Evolutionary conservation across 1,140 invertebrate species (phyloP).

Genomic region (Adelges cooleyi): DNA sequence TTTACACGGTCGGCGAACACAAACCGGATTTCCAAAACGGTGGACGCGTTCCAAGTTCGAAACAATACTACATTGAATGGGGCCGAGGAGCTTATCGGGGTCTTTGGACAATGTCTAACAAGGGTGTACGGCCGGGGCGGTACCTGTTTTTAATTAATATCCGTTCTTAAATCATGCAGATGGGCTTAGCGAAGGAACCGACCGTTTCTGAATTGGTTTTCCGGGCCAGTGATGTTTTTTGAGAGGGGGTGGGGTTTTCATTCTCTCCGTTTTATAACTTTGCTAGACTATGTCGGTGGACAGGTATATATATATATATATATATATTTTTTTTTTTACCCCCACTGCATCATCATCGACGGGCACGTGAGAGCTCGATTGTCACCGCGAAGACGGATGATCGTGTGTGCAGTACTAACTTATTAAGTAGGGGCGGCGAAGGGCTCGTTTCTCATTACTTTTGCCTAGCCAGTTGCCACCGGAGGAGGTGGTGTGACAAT

Average conservation of each 20-base stretch:
- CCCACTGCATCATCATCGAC: not conserved
- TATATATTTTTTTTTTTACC: not conserved
- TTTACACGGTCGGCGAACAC: not conserved
- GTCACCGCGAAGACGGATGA: not conserved
- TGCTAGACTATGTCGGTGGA: too few species aligned
- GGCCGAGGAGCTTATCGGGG: not conserved
- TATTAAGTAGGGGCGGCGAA: not conserved
- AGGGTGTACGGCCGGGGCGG: not conserved
- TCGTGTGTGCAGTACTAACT: not conserved
- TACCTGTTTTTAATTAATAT: constrained; percentile 11
- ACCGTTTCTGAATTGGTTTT: too few species aligned
- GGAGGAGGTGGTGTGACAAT: not conserved
- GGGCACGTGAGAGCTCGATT: too few species aligned
- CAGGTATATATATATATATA: too few species aligned
- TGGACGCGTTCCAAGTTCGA: not conserved
- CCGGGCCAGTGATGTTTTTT: too few species aligned
- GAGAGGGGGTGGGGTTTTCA: too few species aligned
- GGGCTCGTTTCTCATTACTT: not conserved
- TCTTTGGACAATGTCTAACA: constrained; percentile 19
- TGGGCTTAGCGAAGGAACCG: too few species aligned
- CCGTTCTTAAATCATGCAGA: too few species aligned
- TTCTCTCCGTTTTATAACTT: too few species aligned
- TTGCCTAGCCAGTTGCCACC: not conserved
- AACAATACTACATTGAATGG: not conserved
- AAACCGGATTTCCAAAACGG: constrained; percentile 17